Percentiles rank a stretch among this genome's conserved stretches.
Conservation (phyloP, 2,888 invertebrate species). For the Lordiphosa andalusiaca region DNA sequence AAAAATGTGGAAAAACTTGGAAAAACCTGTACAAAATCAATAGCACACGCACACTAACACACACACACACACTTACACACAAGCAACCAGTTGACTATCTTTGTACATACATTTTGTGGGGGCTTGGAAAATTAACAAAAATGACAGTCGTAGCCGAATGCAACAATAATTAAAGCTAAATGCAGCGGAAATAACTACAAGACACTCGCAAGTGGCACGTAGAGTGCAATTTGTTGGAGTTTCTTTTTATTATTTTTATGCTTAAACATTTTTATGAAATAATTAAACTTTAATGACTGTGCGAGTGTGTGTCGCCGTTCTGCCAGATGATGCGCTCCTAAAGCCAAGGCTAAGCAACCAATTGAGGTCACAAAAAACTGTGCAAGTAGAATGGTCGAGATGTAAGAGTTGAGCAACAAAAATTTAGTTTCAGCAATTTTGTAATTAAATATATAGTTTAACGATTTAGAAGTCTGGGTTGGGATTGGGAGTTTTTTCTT, state of each 20-base stretch:
- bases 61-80: constrained; percentile 4
- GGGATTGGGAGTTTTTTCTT: too few relatives aligned
- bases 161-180: constrained; percentile 64
- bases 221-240: constrained; percentile 26
- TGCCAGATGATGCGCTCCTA: too few relatives aligned
- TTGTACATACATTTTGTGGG: constrained; percentile 13
- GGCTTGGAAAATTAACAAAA: constrained; percentile 31
- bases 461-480: too few relatives aligned
- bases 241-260: constrained; percentile 12
- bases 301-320: not conserved
- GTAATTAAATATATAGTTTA: too few relatives aligned
- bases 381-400: too few relatives aligned
- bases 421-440: too few relatives aligned
- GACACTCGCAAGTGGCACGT: constrained; percentile 7
- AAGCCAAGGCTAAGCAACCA: too few relatives aligned
- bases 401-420: too few relatives aligned
- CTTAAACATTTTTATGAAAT: constrained; percentile 28
- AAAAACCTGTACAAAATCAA: constrained; percentile 63
- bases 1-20: constrained; percentile 57
- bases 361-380: too few relatives aligned
- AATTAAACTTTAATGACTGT: constrained; percentile 45
- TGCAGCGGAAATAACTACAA: constrained; percentile 29
- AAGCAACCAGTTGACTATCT: constrained; percentile 28
- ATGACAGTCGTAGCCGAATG: constrained; percentile 34
- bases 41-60: constrained; percentile 29